Conservation (phyloP, 1,140 invertebrate species). For the Lysiphlebus fabarum region DNA sequence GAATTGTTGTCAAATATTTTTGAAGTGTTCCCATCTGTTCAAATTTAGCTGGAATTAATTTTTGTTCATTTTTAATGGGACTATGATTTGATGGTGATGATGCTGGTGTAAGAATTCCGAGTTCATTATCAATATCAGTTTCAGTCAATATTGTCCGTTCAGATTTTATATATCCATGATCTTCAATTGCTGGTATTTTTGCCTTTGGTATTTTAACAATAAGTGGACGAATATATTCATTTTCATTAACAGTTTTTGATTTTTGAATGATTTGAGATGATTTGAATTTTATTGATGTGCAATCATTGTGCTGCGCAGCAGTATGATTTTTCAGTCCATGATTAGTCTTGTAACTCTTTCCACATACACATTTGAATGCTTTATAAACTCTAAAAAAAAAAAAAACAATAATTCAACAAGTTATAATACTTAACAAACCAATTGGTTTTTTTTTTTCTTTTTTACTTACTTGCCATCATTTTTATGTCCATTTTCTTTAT, state of each 20-base stretch:
- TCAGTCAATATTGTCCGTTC: slow-evolving; percentile 25
- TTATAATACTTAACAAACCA: neutral
- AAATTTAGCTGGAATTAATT: slow-evolving; percentile 1
- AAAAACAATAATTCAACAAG: neutral
- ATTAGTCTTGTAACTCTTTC: slow-evolving; percentile 77
- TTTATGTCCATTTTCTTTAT: slow-evolving; percentile 80
- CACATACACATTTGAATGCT: slow-evolving; percentile 75
- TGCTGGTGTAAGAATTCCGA: slow-evolving; percentile 57
- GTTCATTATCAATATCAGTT: slow-evolving; percentile 31
- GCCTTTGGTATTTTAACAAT: slow-evolving; percentile 31
- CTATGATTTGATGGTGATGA: slow-evolving; percentile 49
- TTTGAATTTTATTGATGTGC: slow-evolving; percentile 29
- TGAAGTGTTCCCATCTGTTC: slow-evolving; percentile 23
- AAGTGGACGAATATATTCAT: slow-evolving; percentile 14
- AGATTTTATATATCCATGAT: slow-evolving; percentile 44
- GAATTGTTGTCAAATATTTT: slow-evolving; percentile 30
- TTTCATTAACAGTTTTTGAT: slow-evolving; percentile 21
- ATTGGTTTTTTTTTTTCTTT: neutral
- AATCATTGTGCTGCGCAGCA: slow-evolving; percentile 57
- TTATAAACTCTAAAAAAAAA: slow-evolving; percentile 63
- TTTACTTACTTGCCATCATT: slow-evolving; percentile 72
- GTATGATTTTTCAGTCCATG: slow-evolving; percentile 73
- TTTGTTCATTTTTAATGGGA: slow-evolving; percentile 27
- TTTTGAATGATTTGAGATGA: slow-evolving; percentile 8
- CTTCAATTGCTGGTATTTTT: slow-evolving; percentile 46